Percentiles rank a stretch among this genome's conserved stretches.
Conservation (phyloP, 2,113 vertebrate species). For the Hypanus sabinus region DNA sequence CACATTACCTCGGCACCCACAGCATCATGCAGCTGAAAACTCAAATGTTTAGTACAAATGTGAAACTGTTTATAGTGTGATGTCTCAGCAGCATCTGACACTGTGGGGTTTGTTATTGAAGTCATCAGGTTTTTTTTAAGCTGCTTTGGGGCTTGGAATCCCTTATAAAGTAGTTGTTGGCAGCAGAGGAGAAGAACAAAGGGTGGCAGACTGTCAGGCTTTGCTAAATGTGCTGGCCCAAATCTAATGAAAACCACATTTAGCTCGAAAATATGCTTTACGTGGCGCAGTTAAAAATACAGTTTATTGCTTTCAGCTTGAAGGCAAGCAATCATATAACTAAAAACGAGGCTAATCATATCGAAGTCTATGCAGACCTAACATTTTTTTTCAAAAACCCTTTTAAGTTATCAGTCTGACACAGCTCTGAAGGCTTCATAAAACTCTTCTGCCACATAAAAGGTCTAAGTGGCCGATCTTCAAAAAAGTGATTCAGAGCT, state of each 20-base stretch:
- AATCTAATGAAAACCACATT: constrained; percentile 79
- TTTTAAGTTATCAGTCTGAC: constrained; percentile 29
- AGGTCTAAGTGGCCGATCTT: constrained; percentile 17
- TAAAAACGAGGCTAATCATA: not conserved
- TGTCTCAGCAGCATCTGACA: not conserved
- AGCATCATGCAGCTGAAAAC: constrained; percentile 43
- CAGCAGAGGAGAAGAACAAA: constrained; percentile 52
- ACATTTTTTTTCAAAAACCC: constrained; percentile 28
- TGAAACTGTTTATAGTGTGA: not conserved
- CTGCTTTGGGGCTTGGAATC: constrained; percentile 42
- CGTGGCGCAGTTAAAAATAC: constrained; percentile 60
- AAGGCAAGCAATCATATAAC: constrained; percentile 41
- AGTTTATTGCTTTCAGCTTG: constrained; percentile 48
- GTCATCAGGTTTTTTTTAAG: constrained; percentile 38
- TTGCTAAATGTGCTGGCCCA: constrained; percentile 64
- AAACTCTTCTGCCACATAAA: constrained; percentile 37
- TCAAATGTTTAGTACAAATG: constrained; percentile 11
- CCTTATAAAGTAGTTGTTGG: constrained; percentile 49
- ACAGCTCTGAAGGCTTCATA: constrained; percentile 34
- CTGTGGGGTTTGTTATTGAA: constrained; percentile 35
- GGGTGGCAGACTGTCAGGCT: constrained; percentile 63
- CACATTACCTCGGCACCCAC: not conserved
- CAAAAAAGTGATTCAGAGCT: constrained; percentile 13
- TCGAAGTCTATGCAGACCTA: constrained; percentile 29
- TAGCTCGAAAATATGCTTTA: constrained; percentile 66